Evolutionary conservation across 2,113 vertebrate genomes (phyloP).

Genomic region (Pituophis catenifer): DNA sequence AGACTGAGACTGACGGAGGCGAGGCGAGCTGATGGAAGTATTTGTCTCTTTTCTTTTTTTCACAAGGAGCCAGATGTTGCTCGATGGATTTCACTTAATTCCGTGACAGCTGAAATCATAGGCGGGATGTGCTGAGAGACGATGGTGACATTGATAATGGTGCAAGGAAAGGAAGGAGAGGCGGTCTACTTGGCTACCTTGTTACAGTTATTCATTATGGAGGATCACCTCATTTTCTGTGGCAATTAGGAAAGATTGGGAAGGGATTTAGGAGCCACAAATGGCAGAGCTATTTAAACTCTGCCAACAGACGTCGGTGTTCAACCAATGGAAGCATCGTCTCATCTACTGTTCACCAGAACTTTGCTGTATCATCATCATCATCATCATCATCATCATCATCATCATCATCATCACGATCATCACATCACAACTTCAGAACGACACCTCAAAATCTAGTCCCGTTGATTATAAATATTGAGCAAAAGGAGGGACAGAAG

Average conservation of each 20-base stretch:
- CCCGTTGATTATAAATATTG: not conserved
- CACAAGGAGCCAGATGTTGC: constrained; percentile 79
- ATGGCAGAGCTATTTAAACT: constrained; percentile 28
- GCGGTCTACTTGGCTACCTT: constrained; percentile 34
- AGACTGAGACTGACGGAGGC: constrained; percentile 74
- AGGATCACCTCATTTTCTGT: constrained; percentile 30
- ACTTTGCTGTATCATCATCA: not conserved
- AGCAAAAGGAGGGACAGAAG: not conserved
- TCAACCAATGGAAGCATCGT: not conserved
- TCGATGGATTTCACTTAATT: constrained; percentile 83
- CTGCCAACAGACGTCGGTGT: not conserved
- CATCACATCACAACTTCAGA: not conserved
- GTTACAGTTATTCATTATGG: constrained; percentile 49
- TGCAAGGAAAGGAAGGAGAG: constrained; percentile 55
- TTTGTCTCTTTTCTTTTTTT: constrained; percentile 49
- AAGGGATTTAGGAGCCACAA: constrained; percentile 10
- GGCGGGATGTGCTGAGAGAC: constrained; percentile 67
- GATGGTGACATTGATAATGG: constrained; percentile 71
- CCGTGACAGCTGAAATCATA: constrained; percentile 79
- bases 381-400: too few relatives aligned
- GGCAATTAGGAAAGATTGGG: constrained; percentile 25
- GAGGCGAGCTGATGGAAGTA: constrained; percentile 72
- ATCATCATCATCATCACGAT: not conserved
- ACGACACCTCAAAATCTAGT: not conserved
- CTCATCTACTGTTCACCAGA: not conserved